Evolutionary conservation across 2,888 invertebrate species (phyloP), one percentile per base, ranked within the genome.

Genomic region (Amblyjoppa fuscipennis): DNA sequence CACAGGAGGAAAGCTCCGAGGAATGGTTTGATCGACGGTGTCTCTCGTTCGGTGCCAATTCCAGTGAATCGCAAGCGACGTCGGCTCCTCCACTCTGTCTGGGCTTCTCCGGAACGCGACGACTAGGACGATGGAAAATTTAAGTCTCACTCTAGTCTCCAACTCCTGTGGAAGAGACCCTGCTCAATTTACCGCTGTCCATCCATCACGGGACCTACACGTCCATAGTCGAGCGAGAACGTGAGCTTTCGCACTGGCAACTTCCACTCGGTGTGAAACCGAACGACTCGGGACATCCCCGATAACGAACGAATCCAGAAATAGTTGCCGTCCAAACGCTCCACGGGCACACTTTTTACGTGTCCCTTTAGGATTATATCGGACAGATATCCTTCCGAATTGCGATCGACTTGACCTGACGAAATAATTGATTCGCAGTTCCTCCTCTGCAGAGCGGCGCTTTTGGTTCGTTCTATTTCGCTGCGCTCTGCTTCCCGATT

Each of bases 101-200:
- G 88, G 87, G 77, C 88, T 87, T 87, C 88, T 83, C 82, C 81
- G 85, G 79, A 76, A 84, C 86, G 86, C 87, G 89, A 87, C 89
- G 91, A 85, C 87, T 84, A 84, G 88, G 85, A 86, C 88, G 89
- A 89, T 89, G 90, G 89, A 91, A 91, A 92, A 91, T 91, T 92
- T 89, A 89, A 90, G 89, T 88, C 88, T 64, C 86, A 87, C 86
- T 74, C 81, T 81, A 85, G 56, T 84, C 88, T 88, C 85, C 85
- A 81, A 77, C 73, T 83, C 78, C 81, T 34, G 28, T 51, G 69
- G 85, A 83, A 83, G 76, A 77, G 80, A 83, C 83, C 85, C 59
- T 79, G 87, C 84, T 88, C 91, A 89, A 91, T 91, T 91, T 91
- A 91, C 90, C 81, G 85, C 90, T 88, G 87, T 79, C 87, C 87